A percentile compares a stretch with the other conserved stretches of the same genome.
Evolutionary conservation across 2,113 vertebrate species (phyloP).

Genomic region (Gopherus flavomarginatus): DNA sequence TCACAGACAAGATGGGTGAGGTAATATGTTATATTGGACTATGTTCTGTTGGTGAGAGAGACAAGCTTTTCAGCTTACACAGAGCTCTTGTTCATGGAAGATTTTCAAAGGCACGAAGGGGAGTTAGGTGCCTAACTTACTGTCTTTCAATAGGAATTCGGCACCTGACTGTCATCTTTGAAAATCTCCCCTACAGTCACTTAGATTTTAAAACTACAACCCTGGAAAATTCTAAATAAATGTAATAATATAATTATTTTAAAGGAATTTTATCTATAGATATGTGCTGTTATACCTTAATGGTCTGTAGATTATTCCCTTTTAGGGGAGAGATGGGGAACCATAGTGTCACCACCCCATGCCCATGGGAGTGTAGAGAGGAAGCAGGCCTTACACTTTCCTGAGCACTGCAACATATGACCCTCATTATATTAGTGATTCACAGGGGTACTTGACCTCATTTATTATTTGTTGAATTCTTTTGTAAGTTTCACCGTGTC

Average conservation of each 20-base stretch:
- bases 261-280: background rate
- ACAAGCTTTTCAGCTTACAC: too few species aligned
- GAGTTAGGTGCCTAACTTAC: too few species aligned
- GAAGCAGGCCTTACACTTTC: background rate
- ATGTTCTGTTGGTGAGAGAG: too few species aligned
- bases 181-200: too few species aligned
- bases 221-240: background rate
- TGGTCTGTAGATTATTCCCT: background rate
- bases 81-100: too few species aligned
- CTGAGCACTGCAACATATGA: background rate
- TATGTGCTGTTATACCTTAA: background rate
- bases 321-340: background rate
- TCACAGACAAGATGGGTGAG: background rate
- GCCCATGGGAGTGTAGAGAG: background rate
- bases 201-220: background rate
- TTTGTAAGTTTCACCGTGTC: rapidly evolving
- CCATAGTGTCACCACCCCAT: background rate
- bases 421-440: background rate
- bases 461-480: background rate
- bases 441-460: background rate
- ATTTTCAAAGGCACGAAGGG: too few species aligned
- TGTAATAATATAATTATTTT: background rate
- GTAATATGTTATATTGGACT: too few species aligned
- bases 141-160: too few species aligned
- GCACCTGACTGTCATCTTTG: too few species aligned